Evolutionary conservation across 2,888 invertebrate genomes (phyloP), one percentile per base, ranked within the genome.

Genomic region (Noctua janthe): DNA sequence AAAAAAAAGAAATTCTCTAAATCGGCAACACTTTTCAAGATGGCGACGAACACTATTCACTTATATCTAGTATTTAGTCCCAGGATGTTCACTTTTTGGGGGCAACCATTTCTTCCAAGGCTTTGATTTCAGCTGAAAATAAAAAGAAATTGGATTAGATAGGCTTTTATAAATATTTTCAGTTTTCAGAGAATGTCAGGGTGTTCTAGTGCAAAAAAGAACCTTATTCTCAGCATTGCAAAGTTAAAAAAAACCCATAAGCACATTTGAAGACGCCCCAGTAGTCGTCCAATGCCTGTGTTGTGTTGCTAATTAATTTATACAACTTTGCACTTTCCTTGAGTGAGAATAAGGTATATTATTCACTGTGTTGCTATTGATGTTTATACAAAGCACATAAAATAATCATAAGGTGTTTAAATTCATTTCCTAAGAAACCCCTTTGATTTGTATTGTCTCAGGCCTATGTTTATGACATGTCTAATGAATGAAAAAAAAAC

Each of bases 111-210:
- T 97, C 97, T 85, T 97, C 96, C 2, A 97, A 80, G 3, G 91
- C 86, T 87, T 97, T 96, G 43, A 96, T 78, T 93, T 97, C 97
- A 17, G 94, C 97, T 97, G 96, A 85, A 97, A 97, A 89, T 79
- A 69, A 89, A 90, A 87, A 85, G 72, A 85, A 76, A n/a, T n/a
- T 0, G 1, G 1, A 10, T 59, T 70, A 29, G 11, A 66, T 10
- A 20, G 1, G 66, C 1, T 39, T 29, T 66, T 5, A 64, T 17
- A 10, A 35, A 64, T 35, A 15, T 35, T 64, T 35, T 20, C 35
- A 62, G 29, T 29, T 29, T 13, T 1, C 23, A n/a, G 0, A 15
- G 6, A 15, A 29, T 8, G 2, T 7, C 29, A 17, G 29, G 29
- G 29, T 29, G 29, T 29, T 29, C 1, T 13, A 1, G 43, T n/a